Evolutionary conservation across 2,113 vertebrate species (phyloP), one percentile per base, ranked within the genome.

Genomic region (Kobus ellipsiprymnus): DNA sequence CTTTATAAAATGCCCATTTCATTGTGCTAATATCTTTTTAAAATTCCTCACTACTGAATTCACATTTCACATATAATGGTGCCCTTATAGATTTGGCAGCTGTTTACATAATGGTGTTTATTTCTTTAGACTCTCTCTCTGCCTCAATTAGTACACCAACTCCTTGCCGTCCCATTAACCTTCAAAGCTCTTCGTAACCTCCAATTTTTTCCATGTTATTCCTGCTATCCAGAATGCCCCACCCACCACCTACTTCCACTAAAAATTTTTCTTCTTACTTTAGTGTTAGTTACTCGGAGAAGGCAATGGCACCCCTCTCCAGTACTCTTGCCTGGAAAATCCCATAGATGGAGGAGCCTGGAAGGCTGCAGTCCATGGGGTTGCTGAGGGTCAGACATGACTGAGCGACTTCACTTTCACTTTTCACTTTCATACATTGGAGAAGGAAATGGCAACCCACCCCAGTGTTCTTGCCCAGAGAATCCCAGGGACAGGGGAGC

Each of bases 1-100:
- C 80, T 92, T 90, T 60, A 87, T 3, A 88, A 87, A 95, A 23
- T 80, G 11, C 44, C n/a, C 60, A 44, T 54, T 13, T 71, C 59
- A 60, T 59, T 62, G 30, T 82, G 36, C 10, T 33, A 59, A 59
- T 62, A 23, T 50, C 57, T 78, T 77, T 94, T 87, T 57, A 40
- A 90, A 82, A 95, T 54, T 80, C 6, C 15, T 55, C 55, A 57
- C 10, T 87, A 4, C 3, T 54, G 33, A 6, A 5, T 85, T 30
- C 14, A 40, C 36, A 15, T 62, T 52, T 30, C 59, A 87, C 57
- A 82, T 6, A 6, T 19, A 52, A 46, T 64, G 16, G 27, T 84
- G 3, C 14, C 29, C 30, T 81, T 62, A 15, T 6, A 82, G 29
- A 62, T 62, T 48, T n/a, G 16, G 15, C 17, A 40, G 17, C 1